These are phyloP conservation scores for Muschampia plurimacula DNA, from an alignment of 2,888 invertebrate species.

Conservation along the genomic window DNA sequence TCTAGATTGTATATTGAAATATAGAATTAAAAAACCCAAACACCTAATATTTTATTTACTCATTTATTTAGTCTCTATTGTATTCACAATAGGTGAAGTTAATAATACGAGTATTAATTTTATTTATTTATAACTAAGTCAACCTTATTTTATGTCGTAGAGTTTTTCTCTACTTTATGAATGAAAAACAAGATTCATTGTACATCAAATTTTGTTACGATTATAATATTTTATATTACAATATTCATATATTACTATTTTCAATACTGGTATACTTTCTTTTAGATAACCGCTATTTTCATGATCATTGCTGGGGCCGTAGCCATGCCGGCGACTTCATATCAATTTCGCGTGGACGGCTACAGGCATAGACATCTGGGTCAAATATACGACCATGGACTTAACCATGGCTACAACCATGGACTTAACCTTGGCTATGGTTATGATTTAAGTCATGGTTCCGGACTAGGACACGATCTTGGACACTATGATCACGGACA, in stretches of 20 bases:
- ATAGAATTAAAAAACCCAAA: too few species aligned
- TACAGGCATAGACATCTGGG: neutral
- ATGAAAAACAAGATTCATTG: too few species aligned
- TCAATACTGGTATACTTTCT: neutral
- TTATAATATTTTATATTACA: too few species aligned
- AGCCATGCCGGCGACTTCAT: conserved; percentile 18
- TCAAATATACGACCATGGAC: neutral
- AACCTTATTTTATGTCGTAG: too few species aligned
- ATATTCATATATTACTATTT: neutral
- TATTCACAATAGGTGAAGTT: too few species aligned
- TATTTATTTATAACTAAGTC: too few species aligned
- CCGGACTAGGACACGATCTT: conserved; percentile 1
- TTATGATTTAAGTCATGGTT: conserved; percentile 6
- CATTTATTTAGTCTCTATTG: too few species aligned
- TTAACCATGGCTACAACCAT: neutral
- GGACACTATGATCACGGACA: conserved; percentile 19
- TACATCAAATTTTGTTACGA: too few species aligned
- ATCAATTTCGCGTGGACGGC: conserved; percentile 27
- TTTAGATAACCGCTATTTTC: conserved; percentile 15
- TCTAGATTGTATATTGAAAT: too few species aligned
- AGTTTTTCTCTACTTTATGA: too few species aligned
- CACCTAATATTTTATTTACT: too few species aligned
- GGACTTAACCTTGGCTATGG: conserved; percentile 19
- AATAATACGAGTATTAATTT: too few species aligned
- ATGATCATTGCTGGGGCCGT: conserved; percentile 12